Conservation (phyloP, 2,797 vertebrate genomes). For the Mareca strepera region DNA sequence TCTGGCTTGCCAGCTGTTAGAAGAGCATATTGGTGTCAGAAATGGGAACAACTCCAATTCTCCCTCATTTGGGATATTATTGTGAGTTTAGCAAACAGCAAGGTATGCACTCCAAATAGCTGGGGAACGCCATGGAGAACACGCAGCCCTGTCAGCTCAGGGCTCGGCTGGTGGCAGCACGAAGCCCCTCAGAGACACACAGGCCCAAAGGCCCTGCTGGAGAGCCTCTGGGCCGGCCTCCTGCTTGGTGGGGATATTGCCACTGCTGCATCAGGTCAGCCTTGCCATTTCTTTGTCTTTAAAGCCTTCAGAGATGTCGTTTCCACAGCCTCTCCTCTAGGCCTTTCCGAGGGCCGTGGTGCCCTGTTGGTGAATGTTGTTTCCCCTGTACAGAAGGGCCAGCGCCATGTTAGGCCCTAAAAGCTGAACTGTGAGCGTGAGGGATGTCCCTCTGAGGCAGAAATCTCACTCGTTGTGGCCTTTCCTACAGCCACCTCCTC, state of each 20-base stretch:
- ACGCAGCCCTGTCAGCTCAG: too few species aligned
- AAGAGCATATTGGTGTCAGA: neutral
- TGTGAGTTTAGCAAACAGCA: neutral
- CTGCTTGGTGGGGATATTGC: neutral
- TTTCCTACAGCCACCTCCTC: neutral
- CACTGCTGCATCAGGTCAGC: neutral
- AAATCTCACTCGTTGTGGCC: neutral
- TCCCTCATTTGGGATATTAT: rapidly evolving
- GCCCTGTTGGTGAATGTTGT: neutral
- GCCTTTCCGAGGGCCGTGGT: neutral
- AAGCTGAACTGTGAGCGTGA: neutral
- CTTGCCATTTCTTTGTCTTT: neutral
- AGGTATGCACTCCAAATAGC: neutral
- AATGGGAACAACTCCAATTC: neutral
- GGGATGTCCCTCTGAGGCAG: neutral
- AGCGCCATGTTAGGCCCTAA: neutral
- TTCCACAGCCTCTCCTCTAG: neutral
- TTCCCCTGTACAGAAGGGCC: rapidly evolving
- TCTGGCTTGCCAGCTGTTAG: neutral
- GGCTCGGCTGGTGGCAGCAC: neutral
- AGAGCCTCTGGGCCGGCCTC: neutral
- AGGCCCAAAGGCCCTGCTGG: neutral
- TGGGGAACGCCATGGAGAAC: neutral
- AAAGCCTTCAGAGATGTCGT: neutral
- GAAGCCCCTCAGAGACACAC: rapidly evolving